Conservation (phyloP, 2,113 vertebrate species). For the Vombatus ursinus region DNA sequence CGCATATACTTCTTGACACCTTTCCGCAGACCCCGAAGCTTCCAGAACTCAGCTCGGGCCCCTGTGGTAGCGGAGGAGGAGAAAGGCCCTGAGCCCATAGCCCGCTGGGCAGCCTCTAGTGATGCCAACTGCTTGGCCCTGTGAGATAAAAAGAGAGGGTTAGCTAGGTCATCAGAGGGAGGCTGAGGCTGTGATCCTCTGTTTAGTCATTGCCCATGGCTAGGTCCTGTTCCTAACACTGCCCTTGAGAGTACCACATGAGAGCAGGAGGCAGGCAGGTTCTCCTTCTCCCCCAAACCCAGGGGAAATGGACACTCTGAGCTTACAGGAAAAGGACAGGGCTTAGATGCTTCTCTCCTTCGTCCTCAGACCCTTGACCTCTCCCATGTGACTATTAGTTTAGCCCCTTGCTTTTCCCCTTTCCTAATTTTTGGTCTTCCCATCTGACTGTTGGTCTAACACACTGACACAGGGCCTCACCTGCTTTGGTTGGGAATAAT, state of each 20-base stretch:
- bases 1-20: slow-evolving; percentile 91
- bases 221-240: background rate
- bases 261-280: background rate
- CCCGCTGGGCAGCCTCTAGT: slow-evolving; percentile 87
- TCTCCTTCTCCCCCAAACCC: background rate
- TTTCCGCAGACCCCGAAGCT: slow-evolving; percentile 93
- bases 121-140: slow-evolving; percentile 94
- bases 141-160: slow-evolving; percentile 14
- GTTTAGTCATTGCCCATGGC: background rate
- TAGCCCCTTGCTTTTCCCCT: background rate
- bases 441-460: background rate
- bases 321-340: background rate
- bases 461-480: slow-evolving; percentile 71
- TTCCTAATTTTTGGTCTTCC: background rate
- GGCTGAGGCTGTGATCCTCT: background rate
- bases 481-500: slow-evolving; percentile 92
- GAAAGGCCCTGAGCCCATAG: slow-evolving; percentile 62
- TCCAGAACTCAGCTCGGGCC: slow-evolving; percentile 96
- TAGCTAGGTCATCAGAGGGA: background rate
- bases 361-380: background rate
- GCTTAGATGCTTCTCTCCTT: background rate
- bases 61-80: slow-evolving; percentile 77
- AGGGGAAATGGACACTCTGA: background rate
- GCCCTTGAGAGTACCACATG: background rate
- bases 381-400: background rate